These are phyloP conservation scores for Choristoneura fumiferana DNA, from an alignment of 1,140 invertebrate genomes.

Conservation along the genomic window DNA sequence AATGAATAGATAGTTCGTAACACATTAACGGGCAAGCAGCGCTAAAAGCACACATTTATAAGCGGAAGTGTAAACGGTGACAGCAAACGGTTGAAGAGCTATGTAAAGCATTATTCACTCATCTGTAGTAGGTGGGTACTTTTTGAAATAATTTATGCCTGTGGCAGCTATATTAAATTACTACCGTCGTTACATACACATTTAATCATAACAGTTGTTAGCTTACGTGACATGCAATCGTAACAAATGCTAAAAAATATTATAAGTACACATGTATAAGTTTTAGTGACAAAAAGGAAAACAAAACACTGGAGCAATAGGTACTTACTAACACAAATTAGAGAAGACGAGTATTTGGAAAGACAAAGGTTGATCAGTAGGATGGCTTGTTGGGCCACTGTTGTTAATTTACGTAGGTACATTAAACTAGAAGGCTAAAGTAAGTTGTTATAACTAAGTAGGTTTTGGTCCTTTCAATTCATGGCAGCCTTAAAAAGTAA, in stretches of 20 bases:
- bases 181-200: background rate
- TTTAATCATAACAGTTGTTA: background rate
- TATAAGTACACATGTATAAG: background rate
- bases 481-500: no score
- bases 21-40: slow-evolving; percentile 45
- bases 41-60: slow-evolving; percentile 37
- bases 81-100: background rate
- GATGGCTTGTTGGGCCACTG: no score
- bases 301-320: no score
- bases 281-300: no score
- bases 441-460: no score
- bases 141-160: slow-evolving; percentile 1
- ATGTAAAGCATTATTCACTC: slow-evolving; percentile 9
- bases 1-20: slow-evolving; percentile 51
- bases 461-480: no score
- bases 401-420: no score
- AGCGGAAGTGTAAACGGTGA: slow-evolving; percentile 9
- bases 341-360: no score
- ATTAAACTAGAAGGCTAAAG: no score
- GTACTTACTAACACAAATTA: no score
- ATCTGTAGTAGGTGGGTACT: slow-evolving; percentile 1
- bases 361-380: no score
- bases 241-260: background rate
- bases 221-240: slow-evolving; percentile 6
- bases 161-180: slow-evolving; percentile 8